Conservation (phyloP, 2,888 invertebrate genomes). For the Drosophila robusta region DNA sequence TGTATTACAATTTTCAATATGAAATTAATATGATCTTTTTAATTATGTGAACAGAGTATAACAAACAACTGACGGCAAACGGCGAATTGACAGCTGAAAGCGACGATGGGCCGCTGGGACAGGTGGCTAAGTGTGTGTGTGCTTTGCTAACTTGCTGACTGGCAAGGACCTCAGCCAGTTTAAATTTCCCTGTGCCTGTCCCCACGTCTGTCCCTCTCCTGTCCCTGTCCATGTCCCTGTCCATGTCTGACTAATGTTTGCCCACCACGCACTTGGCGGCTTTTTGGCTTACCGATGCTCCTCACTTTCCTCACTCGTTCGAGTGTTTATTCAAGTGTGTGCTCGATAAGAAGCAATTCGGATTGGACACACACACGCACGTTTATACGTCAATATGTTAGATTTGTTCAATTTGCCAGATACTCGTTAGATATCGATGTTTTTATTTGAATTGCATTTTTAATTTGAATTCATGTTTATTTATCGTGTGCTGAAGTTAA, state of each 20-base stretch:
- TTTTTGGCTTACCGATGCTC: constrained; percentile 44
- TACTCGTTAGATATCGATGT: neutral
- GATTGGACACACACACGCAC: constrained; percentile 12
- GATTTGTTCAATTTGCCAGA: constrained; percentile 12
- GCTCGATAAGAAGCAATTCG: constrained; percentile 7
- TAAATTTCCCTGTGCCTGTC: constrained; percentile 1
- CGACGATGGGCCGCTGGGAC: constrained; percentile 13
- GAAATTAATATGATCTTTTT: too few relatives aligned
- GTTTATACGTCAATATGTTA: neutral
- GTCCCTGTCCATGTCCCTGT: constrained; percentile 6
- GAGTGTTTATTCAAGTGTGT: constrained; percentile 25
- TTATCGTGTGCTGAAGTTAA: constrained; percentile 1
- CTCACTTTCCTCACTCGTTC: constrained; percentile 4
- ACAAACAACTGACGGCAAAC: constrained; percentile 15
- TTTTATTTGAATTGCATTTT: constrained; percentile 8
- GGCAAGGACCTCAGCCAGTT: constrained; percentile 15
- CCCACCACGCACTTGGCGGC: constrained; percentile 56
- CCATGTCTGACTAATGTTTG: constrained; percentile 52
- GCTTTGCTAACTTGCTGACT: constrained; percentile 5
- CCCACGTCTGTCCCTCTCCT: neutral
- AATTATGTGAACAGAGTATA: neutral
- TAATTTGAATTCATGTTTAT: constrained; percentile 19
- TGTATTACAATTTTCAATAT: too few relatives aligned
- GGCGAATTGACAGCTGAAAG: constrained; percentile 26
- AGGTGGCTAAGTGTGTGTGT: constrained; percentile 8